Evolutionary conservation across 1,140 invertebrate genomes (phyloP).

Genomic region (Dreissena polymorpha): DNA sequence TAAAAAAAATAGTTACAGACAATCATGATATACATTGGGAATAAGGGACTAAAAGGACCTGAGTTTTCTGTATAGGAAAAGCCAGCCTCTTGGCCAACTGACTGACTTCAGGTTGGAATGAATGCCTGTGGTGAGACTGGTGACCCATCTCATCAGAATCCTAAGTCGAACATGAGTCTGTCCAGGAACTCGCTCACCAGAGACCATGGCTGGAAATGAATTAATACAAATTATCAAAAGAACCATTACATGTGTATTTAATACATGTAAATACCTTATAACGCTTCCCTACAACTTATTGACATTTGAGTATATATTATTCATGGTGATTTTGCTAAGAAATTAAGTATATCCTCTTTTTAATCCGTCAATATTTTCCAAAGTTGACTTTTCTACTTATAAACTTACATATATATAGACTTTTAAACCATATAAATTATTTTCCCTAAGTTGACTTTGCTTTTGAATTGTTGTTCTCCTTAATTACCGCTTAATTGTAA

Average conservation of each 20-base stretch:
- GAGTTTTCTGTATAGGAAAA: too few relatives aligned
- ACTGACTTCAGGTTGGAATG: too few relatives aligned
- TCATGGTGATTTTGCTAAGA: background rate
- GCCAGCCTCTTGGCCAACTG: too few relatives aligned
- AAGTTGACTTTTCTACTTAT: too few relatives aligned
- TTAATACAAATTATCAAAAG: background rate
- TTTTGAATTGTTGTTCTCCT: too few relatives aligned
- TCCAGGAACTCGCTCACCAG: conserved; percentile 24
- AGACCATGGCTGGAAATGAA: conserved; percentile 34
- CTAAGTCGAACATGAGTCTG: conserved; percentile 30
- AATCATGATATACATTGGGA: too few relatives aligned
- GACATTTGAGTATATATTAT: background rate
- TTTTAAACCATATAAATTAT: too few relatives aligned
- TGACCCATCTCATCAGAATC: background rate
- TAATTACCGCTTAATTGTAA: too few relatives aligned
- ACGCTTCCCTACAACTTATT: background rate
- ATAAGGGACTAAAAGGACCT: too few relatives aligned
- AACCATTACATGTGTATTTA: background rate
- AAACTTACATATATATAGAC: too few relatives aligned
- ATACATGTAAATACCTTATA: background rate
- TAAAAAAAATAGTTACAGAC: too few relatives aligned
- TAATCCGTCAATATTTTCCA: background rate
- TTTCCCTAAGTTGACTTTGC: conserved; percentile 2
- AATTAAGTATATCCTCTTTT: background rate
- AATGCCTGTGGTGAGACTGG: too few relatives aligned